These are phyloP conservation scores for Caenorhabditis becei DNA, from an alignment of 2,888 invertebrate species.

Conservation along the genomic window DNA sequence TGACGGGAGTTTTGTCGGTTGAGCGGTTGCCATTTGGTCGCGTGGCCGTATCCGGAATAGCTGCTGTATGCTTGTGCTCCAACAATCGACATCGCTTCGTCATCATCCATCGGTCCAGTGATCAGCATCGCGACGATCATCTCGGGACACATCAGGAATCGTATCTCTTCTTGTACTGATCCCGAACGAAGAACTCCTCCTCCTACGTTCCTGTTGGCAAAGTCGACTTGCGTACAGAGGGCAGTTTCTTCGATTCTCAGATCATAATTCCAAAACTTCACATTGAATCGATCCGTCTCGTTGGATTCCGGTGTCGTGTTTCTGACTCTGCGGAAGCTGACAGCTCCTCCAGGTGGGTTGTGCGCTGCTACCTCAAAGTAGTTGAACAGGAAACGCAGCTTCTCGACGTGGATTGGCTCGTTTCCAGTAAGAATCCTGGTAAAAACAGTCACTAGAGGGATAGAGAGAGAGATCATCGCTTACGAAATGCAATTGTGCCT, in stretches of 20 bases:
- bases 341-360: constrained; percentile 5
- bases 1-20: constrained; percentile 11
- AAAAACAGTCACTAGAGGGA: not conserved
- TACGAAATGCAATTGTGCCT: no score
- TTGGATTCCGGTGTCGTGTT: no score
- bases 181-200: constrained; percentile 93
- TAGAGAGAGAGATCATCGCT: not conserved
- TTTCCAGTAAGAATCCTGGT: not conserved
- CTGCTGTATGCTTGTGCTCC: constrained; percentile 87
- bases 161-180: constrained; percentile 94
- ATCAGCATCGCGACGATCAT: constrained; percentile 91
- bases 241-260: constrained; percentile 65
- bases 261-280: not conserved
- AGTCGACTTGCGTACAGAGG: constrained; percentile 88
- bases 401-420: not conserved
- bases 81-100: constrained; percentile 90
- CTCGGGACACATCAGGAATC: constrained; percentile 96
- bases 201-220: constrained; percentile 93
- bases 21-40: no score
- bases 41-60: no score
- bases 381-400: constrained; percentile 35
- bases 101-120: constrained; percentile 88
- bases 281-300: no score
- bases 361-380: constrained; percentile 16
- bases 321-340: constrained; percentile 26